These are phyloP conservation scores for Ptiloglossa arizonensis DNA, from an alignment of 1,140 invertebrate genomes.

Conservation along the genomic window DNA sequence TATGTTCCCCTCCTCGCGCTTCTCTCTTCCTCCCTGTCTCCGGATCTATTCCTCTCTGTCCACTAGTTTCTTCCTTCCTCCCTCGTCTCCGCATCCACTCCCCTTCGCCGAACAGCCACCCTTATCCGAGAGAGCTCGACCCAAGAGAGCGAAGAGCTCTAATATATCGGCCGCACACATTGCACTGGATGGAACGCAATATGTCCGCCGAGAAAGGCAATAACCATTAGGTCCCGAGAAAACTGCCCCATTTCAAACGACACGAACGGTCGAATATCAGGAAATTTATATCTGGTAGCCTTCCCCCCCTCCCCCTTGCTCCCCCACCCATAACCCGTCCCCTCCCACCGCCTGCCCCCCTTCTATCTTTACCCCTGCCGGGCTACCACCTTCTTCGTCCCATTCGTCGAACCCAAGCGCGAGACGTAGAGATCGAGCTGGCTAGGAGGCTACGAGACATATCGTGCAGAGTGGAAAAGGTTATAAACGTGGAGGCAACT, in stretches of 20 bases:
- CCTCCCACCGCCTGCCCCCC: constrained; percentile 26
- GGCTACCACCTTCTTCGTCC: constrained; percentile 43
- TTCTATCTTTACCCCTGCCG: constrained; percentile 4
- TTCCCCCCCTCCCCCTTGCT: constrained; percentile 27
- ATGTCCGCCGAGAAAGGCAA: constrained; percentile 85
- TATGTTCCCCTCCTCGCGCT: constrained; percentile 1
- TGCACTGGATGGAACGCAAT: constrained; percentile 85
- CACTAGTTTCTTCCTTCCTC: constrained; percentile 30
- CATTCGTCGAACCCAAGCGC: constrained; percentile 56
- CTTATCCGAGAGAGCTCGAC: constrained; percentile 64
- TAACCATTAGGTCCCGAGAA: constrained; percentile 85
- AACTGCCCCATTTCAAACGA: constrained; percentile 85
- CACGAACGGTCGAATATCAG: constrained; percentile 84
- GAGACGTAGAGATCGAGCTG: constrained; percentile 56
- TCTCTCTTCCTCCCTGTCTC: constrained; percentile 36
- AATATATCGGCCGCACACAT: constrained; percentile 84
- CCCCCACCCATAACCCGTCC: constrained; percentile 15
- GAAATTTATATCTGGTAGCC: constrained; percentile 82
- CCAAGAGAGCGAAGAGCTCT: constrained; percentile 71
- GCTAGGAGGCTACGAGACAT: constrained; percentile 60
- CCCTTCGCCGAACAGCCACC: constrained; percentile 63
- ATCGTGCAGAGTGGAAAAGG: constrained; percentile 61
- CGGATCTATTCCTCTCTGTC: constrained; percentile 40
- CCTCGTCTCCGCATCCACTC: constrained; percentile 43
- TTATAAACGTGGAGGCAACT: constrained; percentile 65